These are phyloP conservation scores for Cebidichthys violaceus DNA, from an alignment of 2,113 vertebrate species.

Conservation along the genomic window DNA sequence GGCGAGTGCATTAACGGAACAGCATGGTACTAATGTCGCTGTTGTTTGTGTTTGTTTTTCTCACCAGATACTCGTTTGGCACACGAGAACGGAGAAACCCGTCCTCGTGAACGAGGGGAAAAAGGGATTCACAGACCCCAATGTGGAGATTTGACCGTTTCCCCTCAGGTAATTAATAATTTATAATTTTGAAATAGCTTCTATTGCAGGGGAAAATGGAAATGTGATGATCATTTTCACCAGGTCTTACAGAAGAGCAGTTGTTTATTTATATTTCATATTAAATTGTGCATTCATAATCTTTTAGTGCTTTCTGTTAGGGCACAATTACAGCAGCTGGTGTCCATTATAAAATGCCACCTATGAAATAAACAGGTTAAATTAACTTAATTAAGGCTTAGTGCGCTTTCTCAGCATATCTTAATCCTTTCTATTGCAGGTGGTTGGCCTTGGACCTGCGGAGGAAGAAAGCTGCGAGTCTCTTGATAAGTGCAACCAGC, in stretches of 20 bases:
- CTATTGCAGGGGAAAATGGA: background rate
- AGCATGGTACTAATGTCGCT: conserved; percentile 48
- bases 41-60: conserved; percentile 45
- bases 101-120: conserved; percentile 98
- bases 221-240: conserved; percentile 13
- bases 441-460: conserved; percentile 63
- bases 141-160: conserved; percentile 92
- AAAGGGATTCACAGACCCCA: conserved; percentile 97
- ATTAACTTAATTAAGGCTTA: conserved; percentile 35
- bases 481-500: conserved; percentile 53
- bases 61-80: conserved; percentile 96
- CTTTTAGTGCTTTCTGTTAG: conserved; percentile 22
- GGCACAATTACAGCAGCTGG: conserved; percentile 45
- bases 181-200: background rate
- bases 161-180: conserved; percentile 59
- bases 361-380: conserved; percentile 44
- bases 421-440: conserved; percentile 73
- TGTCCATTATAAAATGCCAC: conserved; percentile 42
- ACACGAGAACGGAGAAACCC: conserved; percentile 98
- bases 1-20: conserved; percentile 52
- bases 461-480: conserved; percentile 36
- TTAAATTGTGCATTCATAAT: conserved; percentile 21
- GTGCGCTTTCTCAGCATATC: conserved; percentile 46
- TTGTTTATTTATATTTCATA: conserved; percentile 30
- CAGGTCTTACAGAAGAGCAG: conserved; percentile 9